A percentile compares a stretch with the other conserved stretches of the same genome.
phyloP scores from a whole-genome alignment of 2,113 vertebrate species.

The Paradisaea rubra region DNA sequence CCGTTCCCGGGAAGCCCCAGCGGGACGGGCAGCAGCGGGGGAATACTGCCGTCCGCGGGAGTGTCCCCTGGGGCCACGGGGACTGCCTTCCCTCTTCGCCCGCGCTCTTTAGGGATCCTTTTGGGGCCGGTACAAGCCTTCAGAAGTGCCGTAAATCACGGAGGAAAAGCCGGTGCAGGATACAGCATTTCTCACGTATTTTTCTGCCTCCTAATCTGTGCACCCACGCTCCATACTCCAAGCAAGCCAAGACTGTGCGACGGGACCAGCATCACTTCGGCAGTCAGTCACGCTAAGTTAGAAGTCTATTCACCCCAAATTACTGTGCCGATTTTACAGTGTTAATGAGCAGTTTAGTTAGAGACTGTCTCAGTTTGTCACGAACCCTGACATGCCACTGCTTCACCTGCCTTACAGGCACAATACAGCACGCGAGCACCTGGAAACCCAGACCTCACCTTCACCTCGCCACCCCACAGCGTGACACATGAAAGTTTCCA shows the following conservation, averaged over 20 bases:
- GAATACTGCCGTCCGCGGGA: background rate
- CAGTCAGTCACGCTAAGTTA: background rate
- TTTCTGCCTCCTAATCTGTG: background rate
- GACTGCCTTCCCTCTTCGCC: background rate
- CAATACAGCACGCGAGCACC: background rate
- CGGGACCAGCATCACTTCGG: background rate
- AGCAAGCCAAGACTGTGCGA: background rate
- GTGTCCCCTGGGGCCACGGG: background rate
- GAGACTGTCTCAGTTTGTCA: background rate
- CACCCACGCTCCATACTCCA: background rate
- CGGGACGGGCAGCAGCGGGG: background rate
- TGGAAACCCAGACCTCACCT: background rate
- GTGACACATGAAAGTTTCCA: fast-evolving
- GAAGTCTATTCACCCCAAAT: background rate
- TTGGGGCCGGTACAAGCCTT: background rate
- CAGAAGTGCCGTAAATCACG: background rate
- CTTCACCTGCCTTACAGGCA: background rate
- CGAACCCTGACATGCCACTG: background rate
- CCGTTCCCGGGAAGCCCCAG: background rate
- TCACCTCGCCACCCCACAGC: background rate
- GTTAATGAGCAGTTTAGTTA: background rate
- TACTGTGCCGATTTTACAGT: background rate
- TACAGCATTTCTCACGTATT: fast-evolving
- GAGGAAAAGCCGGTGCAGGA: background rate
- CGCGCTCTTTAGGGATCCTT: background rate